Conservation (phyloP, 2,113 vertebrate genomes). For the Neolamprologus modestus region DNA sequence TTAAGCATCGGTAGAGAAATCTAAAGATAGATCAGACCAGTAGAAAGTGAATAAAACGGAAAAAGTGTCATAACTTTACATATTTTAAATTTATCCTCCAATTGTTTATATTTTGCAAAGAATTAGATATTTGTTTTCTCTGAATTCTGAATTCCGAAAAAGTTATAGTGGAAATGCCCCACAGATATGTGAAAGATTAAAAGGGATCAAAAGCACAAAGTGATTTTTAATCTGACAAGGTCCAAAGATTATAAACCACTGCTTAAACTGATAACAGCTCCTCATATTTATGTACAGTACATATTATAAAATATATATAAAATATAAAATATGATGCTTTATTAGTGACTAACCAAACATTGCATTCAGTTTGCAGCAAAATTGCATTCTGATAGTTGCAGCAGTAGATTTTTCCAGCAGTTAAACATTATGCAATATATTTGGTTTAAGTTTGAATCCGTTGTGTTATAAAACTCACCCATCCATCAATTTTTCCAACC, state of each 20-base stretch:
- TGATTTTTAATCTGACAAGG: neutral
- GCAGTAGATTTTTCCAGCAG: neutral
- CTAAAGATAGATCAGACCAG: neutral
- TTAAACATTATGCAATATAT: neutral
- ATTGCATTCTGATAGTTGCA: neutral
- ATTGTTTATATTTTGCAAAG: neutral
- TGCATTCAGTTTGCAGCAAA: neutral
- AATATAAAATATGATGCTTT: neutral
- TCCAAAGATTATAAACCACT: neutral
- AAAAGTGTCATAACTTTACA: neutral
- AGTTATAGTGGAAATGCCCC: neutral
- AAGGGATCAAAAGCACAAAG: neutral
- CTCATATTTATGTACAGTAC: neutral
- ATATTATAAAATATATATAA: too few species aligned
- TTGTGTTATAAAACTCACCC: neutral
- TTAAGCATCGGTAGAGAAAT: neutral
- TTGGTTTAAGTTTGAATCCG: neutral
- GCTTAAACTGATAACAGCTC: neutral
- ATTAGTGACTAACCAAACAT: neutral
- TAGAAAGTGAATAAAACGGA: neutral
- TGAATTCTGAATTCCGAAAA: neutral
- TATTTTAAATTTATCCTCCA: neutral
- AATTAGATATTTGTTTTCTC: neutral
- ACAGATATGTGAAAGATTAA: neutral
- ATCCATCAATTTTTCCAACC: neutral